Evolutionary conservation across 1,140 invertebrate species (phyloP).

Genomic region (Pseudomyrmex pallidus): DNA sequence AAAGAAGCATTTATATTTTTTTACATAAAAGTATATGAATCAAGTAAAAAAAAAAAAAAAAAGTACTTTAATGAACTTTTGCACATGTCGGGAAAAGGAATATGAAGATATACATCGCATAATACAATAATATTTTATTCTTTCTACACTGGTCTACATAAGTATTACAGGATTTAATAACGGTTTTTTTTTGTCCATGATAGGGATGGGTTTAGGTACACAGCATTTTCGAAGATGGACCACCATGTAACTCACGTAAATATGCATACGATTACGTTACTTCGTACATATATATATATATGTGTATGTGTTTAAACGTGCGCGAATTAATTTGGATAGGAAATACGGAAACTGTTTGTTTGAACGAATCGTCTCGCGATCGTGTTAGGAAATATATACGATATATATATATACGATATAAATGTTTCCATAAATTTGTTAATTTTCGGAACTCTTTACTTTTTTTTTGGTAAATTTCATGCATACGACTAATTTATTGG

Average conservation of each 20-base stretch:
- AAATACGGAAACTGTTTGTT: conserved; percentile 33
- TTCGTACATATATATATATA: conserved; percentile 27
- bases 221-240: conserved; percentile 57
- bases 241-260: conserved; percentile 59
- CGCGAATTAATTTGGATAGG: conserved; percentile 60
- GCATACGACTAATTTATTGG: conserved; percentile 45
- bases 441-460: conserved; percentile 4
- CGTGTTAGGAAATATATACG: too few species aligned
- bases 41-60: background rate
- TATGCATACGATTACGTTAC: conserved; percentile 63
- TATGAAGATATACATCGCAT: conserved; percentile 9
- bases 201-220: conserved; percentile 76
- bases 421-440: conserved; percentile 27
- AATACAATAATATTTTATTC: conserved; percentile 81
- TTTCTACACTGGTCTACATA: conserved; percentile 76
- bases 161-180: conserved; percentile 70
- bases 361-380: background rate
- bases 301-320: conserved; percentile 40
- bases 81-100: background rate
- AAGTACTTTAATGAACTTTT: background rate
- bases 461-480: conserved; percentile 25
- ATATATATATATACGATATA: background rate
- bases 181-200: conserved; percentile 74
- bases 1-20: background rate
- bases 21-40: background rate